Evolutionary conservation across 2,797 vertebrate genomes (phyloP).

Genomic region (Falco rusticolus): DNA sequence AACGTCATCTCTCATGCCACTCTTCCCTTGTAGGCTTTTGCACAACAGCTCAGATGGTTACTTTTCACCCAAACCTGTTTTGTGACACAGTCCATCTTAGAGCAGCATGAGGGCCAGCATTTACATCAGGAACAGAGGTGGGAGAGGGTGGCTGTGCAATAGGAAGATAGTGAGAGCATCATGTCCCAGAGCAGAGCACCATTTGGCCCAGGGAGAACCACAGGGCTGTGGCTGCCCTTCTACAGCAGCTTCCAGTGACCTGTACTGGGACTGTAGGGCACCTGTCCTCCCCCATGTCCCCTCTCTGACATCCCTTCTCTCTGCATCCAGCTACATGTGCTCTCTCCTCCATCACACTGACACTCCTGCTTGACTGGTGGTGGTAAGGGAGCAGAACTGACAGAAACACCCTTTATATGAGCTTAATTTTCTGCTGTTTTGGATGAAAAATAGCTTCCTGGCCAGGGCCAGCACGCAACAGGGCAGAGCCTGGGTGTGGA

Average conservation of each 20-base stretch:
- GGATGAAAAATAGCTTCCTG: neutral
- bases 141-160: neutral
- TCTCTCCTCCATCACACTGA: neutral
- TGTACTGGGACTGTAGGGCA: neutral
- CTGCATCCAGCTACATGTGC: rapidly evolving
- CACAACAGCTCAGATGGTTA: neutral
- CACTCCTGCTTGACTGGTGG: neutral
- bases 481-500: neutral
- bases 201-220: neutral
- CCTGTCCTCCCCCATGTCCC: neutral
- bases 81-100: neutral
- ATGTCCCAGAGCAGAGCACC: neutral
- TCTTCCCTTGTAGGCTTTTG: neutral
- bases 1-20: neutral
- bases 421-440: neutral
- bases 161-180: too few relatives aligned
- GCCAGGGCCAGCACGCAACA: neutral
- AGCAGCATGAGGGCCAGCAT: neutral
- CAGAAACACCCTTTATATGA: neutral
- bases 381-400: neutral
- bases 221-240: neutral
- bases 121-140: neutral
- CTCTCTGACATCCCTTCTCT: neutral
- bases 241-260: neutral
- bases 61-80: neutral